Evolutionary conservation across 2,888 invertebrate species (phyloP), one percentile per base, ranked within the genome.

Genomic region (Hemistola chrysoprasaria): DNA sequence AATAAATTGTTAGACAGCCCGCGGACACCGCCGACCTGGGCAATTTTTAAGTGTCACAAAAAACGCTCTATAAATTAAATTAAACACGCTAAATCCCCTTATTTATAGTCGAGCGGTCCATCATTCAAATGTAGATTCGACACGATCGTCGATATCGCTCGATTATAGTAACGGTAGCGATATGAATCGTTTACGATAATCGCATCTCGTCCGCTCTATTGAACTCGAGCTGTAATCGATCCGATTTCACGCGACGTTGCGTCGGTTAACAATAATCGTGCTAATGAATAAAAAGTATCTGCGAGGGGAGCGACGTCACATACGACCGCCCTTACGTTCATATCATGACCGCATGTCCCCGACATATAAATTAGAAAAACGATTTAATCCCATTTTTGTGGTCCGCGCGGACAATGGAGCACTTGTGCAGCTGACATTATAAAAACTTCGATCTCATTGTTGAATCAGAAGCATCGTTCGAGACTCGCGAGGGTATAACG

Each of bases 351-450:
- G 52, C 52, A 60, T 52, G 56, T 53, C 55, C 51, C 47, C 47
- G 41, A 33, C 54, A 52, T 64, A 64, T 64, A 64, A 65, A 64
- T 62, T 56, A 61, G 54, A 56, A 46, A 49, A 59, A 63, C 62
- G 60, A 54, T 64, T 70, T 77, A 77, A 80, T 79, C 76, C 65
- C 62, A 69, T 77, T 78, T 68, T 65, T 65, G 67, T 59, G 40
- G 60, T 51, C 44, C 44, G 32, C 54, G 43, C 59, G 55, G 52
- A 83, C 78, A 83, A 82, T 72, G 50, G 63, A 30, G 52, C 53
- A 82, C 86, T 86, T 81, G 84, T 62, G 78, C 86, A 86, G 87
- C 86, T 86, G 87, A 79, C 82, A 54, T 43, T 52, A 65, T 68
- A 77, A 79, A 78, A 82, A 80, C 72, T 64, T 60, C 55, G 68